Evolutionary conservation across 2,888 invertebrate species (phyloP).

Genomic region (Diaperis boleti): DNA sequence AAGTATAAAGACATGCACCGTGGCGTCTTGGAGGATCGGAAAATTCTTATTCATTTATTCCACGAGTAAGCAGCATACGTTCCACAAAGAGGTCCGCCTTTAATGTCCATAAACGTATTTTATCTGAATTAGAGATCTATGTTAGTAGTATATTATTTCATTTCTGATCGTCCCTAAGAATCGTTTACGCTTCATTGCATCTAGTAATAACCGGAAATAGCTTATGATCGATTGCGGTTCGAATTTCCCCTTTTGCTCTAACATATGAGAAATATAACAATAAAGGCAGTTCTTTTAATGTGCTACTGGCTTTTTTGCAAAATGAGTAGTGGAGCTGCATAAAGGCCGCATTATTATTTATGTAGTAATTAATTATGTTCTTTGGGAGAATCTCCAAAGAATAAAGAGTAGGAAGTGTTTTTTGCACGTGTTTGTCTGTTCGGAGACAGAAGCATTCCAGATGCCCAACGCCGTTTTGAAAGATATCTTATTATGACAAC

Average conservation of each 20-base stretch:
- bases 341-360: slow-evolving; percentile 24
- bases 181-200: slow-evolving; percentile 43
- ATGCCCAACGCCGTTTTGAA: slow-evolving; percentile 31
- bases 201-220: slow-evolving; percentile 44
- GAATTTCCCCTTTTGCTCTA: slow-evolving; percentile 36
- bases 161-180: slow-evolving; percentile 41
- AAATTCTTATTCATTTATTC: slow-evolving; percentile 38
- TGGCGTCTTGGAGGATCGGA: neutral
- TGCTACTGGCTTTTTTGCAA: slow-evolving; percentile 31
- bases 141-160: slow-evolving; percentile 42
- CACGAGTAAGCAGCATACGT: slow-evolving; percentile 17
- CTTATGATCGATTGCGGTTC: slow-evolving; percentile 43
- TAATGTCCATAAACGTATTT: slow-evolving; percentile 39
- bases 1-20: neutral
- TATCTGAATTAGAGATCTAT: slow-evolving; percentile 42
- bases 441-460: slow-evolving; percentile 12
- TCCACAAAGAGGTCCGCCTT: slow-evolving; percentile 32
- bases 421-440: slow-evolving; percentile 42
- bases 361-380: slow-evolving; percentile 34
- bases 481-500: slow-evolving; percentile 40
- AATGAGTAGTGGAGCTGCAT: slow-evolving; percentile 34
- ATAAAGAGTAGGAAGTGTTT: slow-evolving; percentile 12
- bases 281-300: slow-evolving; percentile 39
- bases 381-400: slow-evolving; percentile 8
- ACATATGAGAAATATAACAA: slow-evolving; percentile 41